These are phyloP conservation scores for Alca torda DNA, from an alignment of 2,797 vertebrate species.

Conservation along the genomic window DNA sequence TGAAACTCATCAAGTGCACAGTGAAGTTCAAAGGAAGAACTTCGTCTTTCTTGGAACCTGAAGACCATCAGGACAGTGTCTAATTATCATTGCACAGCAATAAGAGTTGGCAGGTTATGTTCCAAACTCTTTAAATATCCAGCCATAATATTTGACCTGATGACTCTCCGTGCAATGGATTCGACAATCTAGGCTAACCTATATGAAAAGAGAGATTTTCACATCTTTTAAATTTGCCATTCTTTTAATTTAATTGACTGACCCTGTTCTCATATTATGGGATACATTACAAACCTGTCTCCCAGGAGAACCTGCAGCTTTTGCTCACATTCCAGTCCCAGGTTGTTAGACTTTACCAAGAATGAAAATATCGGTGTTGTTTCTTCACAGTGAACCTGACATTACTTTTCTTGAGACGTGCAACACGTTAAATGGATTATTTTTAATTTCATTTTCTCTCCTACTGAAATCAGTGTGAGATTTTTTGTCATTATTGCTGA, in stretches of 20 bases:
- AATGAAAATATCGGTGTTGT: background rate
- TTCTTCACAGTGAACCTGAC: background rate
- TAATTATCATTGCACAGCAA: background rate
- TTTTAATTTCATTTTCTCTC: background rate
- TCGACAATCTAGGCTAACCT: background rate
- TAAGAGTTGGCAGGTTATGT: background rate
- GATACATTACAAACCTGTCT: background rate
- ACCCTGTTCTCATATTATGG: background rate
- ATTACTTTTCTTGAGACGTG: background rate
- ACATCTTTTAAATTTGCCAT: background rate
- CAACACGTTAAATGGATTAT: background rate
- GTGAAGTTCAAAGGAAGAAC: background rate
- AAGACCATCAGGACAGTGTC: background rate
- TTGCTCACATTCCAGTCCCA: background rate
- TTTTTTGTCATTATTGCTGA: background rate
- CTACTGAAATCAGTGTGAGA: background rate
- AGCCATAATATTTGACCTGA: background rate
- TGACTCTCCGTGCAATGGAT: background rate
- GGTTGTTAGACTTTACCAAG: background rate
- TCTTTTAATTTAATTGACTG: conserved; percentile 15
- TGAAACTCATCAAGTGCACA: background rate
- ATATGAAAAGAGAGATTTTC: background rate
- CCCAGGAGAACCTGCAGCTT: background rate
- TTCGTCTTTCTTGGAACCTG: background rate
- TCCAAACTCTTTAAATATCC: background rate